A percentile compares a stretch with the other conserved stretches of the same genome.
These are phyloP conservation scores for Machimus rusticus DNA, from an alignment of 2,888 invertebrate genomes.

Conservation along the genomic window DNA sequence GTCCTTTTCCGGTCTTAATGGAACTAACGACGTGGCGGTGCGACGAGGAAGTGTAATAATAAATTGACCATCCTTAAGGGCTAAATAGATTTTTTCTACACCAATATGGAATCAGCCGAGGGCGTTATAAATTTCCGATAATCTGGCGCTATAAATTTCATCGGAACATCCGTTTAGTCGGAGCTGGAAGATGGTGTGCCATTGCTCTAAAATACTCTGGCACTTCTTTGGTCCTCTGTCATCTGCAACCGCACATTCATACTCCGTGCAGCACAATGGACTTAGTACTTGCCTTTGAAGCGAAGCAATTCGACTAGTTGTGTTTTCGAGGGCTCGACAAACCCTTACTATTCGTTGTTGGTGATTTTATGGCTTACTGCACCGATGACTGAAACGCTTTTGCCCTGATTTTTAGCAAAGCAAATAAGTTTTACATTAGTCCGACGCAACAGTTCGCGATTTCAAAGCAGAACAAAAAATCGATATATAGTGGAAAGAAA, in stretches of 20 bases:
- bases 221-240: background rate
- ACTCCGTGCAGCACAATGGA: background rate
- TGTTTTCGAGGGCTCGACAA: background rate
- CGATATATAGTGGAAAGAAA: background rate
- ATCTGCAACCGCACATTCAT: background rate
- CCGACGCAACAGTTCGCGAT: background rate
- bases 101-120: background rate
- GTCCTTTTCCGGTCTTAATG: background rate
- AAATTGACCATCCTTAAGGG: background rate
- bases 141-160: conserved; percentile 1
- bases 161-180: background rate
- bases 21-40: background rate
- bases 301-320: background rate
- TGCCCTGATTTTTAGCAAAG: conserved; percentile 10
- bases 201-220: background rate
- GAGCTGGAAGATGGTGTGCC: background rate
- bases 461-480: background rate
- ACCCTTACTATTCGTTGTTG: background rate
- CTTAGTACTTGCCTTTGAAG: background rate
- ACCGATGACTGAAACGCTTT: background rate
- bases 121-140: conserved; percentile 9
- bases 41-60: background rate
- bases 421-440: background rate
- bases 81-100: background rate
- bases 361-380: background rate